Percentiles rank a stretch among this genome's conserved stretches.
These are phyloP conservation scores for Petromus typicus DNA, from an alignment of 2,113 vertebrate species.

Conservation along the genomic window DNA sequence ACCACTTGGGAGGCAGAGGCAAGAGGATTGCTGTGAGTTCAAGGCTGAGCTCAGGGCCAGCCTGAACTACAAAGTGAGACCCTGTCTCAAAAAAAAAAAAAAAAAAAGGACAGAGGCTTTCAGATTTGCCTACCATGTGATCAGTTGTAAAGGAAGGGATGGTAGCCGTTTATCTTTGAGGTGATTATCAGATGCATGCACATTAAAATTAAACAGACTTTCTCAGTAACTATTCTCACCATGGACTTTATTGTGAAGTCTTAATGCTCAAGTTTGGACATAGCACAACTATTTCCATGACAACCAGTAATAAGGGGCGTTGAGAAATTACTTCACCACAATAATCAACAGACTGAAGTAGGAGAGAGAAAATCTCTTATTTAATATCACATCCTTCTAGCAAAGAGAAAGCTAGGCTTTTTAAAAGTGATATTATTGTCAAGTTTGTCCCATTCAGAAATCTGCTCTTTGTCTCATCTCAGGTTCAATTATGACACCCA, in stretches of 20 bases:
- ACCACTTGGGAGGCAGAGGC: no score
- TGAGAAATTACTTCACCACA: slow-evolving; percentile 54
- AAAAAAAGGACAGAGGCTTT: background rate
- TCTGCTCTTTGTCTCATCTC: slow-evolving; percentile 57
- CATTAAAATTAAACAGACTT: slow-evolving; percentile 52
- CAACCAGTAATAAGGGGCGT: slow-evolving; percentile 13
- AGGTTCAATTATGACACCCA: slow-evolving; percentile 66
- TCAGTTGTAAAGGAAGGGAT: background rate
- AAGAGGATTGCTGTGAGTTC: no score
- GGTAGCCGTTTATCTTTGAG: background rate
- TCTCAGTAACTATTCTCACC: background rate
- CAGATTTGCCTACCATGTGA: background rate
- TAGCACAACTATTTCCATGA: slow-evolving; percentile 62
- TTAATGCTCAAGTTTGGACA: slow-evolving; percentile 45
- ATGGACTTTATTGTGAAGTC: slow-evolving; percentile 43
- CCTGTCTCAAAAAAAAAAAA: no score
- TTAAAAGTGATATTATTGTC: slow-evolving; percentile 13
- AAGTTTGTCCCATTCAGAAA: slow-evolving; percentile 73
- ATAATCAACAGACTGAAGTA: slow-evolving; percentile 10
- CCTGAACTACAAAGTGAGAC: no score
- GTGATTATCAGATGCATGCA: slow-evolving; percentile 6
- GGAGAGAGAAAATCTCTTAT: slow-evolving; percentile 26
- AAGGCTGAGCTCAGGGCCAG: no score
- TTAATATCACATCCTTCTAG: slow-evolving; percentile 52
- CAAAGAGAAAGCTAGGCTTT: background rate